Evolutionary conservation across 2,113 vertebrate species (phyloP), one percentile per base, ranked within the genome.

Genomic region (Nettapus auritus): DNA sequence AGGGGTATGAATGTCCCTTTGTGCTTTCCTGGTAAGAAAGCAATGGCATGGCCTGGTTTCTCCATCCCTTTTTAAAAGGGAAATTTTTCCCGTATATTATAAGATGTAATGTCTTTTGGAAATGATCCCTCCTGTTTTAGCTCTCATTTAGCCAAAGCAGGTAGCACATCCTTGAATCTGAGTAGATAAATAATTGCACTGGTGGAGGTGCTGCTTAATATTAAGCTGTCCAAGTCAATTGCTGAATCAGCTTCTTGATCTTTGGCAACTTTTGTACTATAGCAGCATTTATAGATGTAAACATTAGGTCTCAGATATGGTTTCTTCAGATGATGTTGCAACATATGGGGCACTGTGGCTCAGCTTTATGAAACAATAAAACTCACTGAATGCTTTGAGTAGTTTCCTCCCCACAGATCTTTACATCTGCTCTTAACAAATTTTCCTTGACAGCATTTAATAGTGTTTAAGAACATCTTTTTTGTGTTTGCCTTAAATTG

Each of bases 131-230:
- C 20, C 36, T 14, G 5, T 85, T 96, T 95, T 93, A 66, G 56
- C 56, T 19, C 60, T 89, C 8, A 4, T 66, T 91, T 93, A 74
- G 77, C 38, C 83, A 62, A 89, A 89, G 57, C 46, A 19, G 12
- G 0, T 52, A 56, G 69, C 75, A 87, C 80, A 64, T 86, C 83
- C 86, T 80, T 90, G 60, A 75, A 73, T 79, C 1, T 38, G n/a
- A 81, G 56, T 42, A 83, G 71, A 70, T 90, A 78, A 88, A 74
- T 86, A 86, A 64, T 88, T 33, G 60, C 3, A 1, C 22, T 90
- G 80, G 68, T 83, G 52, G 85, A 88, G 48, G 23, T 68, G 60
- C 64, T 93, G 73, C 82, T 96, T 94, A 91, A 89, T 91, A 48
- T 89, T 88, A 91, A 93, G 91, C 48, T 40, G 25, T 26, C 26